These are phyloP conservation scores for Pachymerium ferrugineum DNA, from an alignment of 2,888 invertebrate species.

Conservation along the genomic window DNA sequence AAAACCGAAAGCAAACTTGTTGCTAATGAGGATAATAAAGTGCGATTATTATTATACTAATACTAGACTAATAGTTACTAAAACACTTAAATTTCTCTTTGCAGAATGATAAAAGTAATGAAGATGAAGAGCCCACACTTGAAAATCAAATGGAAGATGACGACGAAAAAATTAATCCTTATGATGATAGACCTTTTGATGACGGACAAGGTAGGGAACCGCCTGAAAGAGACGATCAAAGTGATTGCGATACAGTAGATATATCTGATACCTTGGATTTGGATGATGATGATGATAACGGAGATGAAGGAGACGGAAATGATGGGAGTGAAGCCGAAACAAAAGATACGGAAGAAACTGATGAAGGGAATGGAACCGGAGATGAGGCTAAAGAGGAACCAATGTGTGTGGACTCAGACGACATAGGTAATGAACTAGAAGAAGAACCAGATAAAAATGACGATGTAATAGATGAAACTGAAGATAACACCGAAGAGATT, in stretches of 20 bases:
- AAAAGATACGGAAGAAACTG: constrained; percentile 40
- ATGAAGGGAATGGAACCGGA: constrained; percentile 43
- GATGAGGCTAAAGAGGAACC: constrained; percentile 52
- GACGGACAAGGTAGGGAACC: constrained; percentile 50
- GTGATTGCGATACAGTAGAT: constrained; percentile 80
- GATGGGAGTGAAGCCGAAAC: constrained; percentile 51
- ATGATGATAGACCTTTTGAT: constrained; percentile 57
- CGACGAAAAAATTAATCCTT: constrained; percentile 66
- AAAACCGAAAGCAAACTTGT: constrained; percentile 54
- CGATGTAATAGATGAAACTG: constrained; percentile 34
- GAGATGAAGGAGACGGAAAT: constrained; percentile 53
- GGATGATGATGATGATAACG: constrained; percentile 53
- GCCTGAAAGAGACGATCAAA: constrained; percentile 43
- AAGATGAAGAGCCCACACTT: not conserved
- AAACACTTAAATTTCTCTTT: not conserved
- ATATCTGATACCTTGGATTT: constrained; percentile 79
- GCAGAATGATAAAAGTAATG: constrained; percentile 38
- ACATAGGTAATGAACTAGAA: constrained; percentile 53
- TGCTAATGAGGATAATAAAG: constrained; percentile 60
- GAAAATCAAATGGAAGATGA: constrained; percentile 38
- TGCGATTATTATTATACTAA: not conserved
- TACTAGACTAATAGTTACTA: not conserved
- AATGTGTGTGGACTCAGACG: too few species aligned
- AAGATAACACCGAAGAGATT: constrained; percentile 50
- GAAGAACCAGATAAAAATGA: constrained; percentile 49